Conservation (phyloP, 2,113 vertebrate genomes). For the Rousettus leschenaultii region DNA sequence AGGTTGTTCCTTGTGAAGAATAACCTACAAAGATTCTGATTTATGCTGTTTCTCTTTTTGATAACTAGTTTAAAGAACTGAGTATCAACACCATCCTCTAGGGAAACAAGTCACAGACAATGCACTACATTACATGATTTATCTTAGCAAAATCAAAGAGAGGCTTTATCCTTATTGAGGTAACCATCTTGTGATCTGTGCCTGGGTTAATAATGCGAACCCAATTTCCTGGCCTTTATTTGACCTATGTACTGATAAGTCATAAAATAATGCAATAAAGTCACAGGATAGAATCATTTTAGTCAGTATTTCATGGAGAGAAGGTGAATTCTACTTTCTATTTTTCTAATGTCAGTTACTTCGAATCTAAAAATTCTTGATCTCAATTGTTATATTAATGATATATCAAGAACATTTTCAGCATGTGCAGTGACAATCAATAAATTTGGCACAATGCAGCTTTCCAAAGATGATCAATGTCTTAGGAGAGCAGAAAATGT, state of each 20-base stretch:
- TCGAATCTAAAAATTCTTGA: slow-evolving; percentile 21
- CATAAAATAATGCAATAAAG: slow-evolving; percentile 35
- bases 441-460: slow-evolving; percentile 21
- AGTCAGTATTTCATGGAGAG: background rate
- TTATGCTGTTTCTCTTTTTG: slow-evolving; percentile 46
- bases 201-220: slow-evolving; percentile 29
- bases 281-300: background rate
- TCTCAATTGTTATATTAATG: slow-evolving; percentile 35
- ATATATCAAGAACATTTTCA: slow-evolving; percentile 19
- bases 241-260: slow-evolving; percentile 3
- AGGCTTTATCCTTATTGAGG: slow-evolving; percentile 12
- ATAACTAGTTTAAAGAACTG: slow-evolving; percentile 51
- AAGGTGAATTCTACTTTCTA: background rate
- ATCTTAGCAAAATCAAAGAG: slow-evolving; percentile 59
- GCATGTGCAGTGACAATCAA: slow-evolving; percentile 37
- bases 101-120: slow-evolving; percentile 47
- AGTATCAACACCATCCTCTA: slow-evolving; percentile 30
- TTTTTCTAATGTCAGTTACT: slow-evolving; percentile 28
- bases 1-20: slow-evolving; percentile 43
- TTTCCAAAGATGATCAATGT: slow-evolving; percentile 26
- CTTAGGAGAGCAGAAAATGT: slow-evolving; percentile 16
- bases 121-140: slow-evolving; percentile 32
- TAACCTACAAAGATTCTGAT: slow-evolving; percentile 36
- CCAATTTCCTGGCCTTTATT: slow-evolving; percentile 24
- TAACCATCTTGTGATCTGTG: background rate